Base-by-base conservation (phyloP, 2,888 invertebrate species). In the Drosophila nr. perissopoda region DNA sequence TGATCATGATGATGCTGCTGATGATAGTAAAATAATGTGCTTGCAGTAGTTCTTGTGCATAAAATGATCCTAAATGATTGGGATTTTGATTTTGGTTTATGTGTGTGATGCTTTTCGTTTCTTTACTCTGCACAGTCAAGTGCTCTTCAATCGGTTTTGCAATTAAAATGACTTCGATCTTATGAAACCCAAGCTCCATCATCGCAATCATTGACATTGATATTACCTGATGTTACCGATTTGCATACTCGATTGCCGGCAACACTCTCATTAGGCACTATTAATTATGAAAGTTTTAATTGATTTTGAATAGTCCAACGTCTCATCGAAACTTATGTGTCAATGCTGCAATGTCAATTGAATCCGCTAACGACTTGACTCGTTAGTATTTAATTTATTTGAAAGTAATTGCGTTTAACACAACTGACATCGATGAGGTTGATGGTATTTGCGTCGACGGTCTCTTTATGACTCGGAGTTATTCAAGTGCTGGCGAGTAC, bases 271-370 rank as follows among this genome's bases (percentile, higher is more conserved):
- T 84, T 71, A 49, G 69, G 25, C 59, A 63, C 66, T 64, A 73
- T 84, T 79, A 79, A 84, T 84, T 84, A 75, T 74, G 82, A 89
- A 79, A 80, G 76, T 74, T 66, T 74, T 74, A 84, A 70, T 74
- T 60, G 83, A 74, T 65, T 66, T 65, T n/a, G 33, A 60, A 56
- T 81, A 31, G 64, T 21, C 25, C 56, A 61, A 57, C 63, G 62
- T 59, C 57, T 42, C 53, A 61, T 60, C 60, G 54, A 53, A 49
- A 27, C 27, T 40, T 59, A 36, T 42, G 58, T 46, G 40, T 61
- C 59, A 56, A 54, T 71, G 52, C 42, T 70, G 70, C 57, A 70
- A 66, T 67, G 40, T 58, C 38, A 42, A 46, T 59, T 49, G 54
- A 70, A 42, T 48, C 33, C 58, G 29, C 16, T 49, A 58, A 52